Conservation (phyloP, 2,888 invertebrate species). For the Troides aeacus region DNA sequence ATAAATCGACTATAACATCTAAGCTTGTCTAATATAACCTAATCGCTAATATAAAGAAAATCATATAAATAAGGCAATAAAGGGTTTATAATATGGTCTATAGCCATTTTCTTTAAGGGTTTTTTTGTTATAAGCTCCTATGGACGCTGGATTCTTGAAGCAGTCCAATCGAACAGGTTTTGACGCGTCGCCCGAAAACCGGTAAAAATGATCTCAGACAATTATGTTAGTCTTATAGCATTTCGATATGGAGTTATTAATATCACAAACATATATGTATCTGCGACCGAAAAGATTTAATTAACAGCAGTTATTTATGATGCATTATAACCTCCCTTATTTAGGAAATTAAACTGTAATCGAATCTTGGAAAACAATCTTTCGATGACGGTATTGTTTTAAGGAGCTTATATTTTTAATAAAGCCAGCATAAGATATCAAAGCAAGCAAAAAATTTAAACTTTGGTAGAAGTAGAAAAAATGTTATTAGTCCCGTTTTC, state of each 20-base stretch:
- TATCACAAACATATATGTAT: slow-evolving; percentile 37
- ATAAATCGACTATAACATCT: no score
- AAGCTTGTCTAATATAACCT: no score
- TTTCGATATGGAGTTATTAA: slow-evolving; percentile 56
- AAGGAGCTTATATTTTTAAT: no score
- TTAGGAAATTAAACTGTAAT: no score
- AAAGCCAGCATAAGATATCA: no score
- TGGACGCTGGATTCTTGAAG: slow-evolving; percentile 61
- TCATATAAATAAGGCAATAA: slow-evolving; percentile 20
- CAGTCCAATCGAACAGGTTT: slow-evolving; percentile 71
- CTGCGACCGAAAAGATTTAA: not conserved
- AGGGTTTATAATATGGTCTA: slow-evolving; percentile 6
- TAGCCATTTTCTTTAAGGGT: slow-evolving; percentile 26
- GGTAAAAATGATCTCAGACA: slow-evolving; percentile 73
- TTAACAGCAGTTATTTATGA: not conserved
- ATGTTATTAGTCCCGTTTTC: no score
- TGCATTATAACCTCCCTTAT: no score
- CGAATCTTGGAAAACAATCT: no score
- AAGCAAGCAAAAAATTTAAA: no score
- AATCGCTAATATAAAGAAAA: not conserved
- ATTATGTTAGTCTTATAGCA: slow-evolving; percentile 67
- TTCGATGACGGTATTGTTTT: no score
- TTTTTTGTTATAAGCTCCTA: slow-evolving; percentile 36
- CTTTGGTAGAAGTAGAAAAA: no score
- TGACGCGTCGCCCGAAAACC: slow-evolving; percentile 66